These are phyloP conservation scores for Agrilus mali DNA, from an alignment of 2,888 invertebrate species.

Conservation along the genomic window DNA sequence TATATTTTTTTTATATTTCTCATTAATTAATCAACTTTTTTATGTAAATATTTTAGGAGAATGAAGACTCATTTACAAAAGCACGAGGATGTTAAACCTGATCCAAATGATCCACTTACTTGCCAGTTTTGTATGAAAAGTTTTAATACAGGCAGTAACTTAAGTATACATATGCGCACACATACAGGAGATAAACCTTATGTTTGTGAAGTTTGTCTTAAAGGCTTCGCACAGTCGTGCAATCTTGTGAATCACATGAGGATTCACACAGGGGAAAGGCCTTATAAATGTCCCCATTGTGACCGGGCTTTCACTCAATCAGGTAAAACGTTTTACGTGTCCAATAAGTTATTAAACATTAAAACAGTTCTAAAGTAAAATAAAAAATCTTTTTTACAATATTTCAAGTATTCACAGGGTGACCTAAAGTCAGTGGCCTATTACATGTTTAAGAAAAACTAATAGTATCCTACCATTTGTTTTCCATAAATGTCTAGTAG, in stretches of 20 bases:
- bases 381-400: no score
- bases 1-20: no score
- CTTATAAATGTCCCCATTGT: slow-evolving; percentile 33
- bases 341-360: no score
- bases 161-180: slow-evolving; percentile 30
- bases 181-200: slow-evolving; percentile 31
- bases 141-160: slow-evolving; percentile 29
- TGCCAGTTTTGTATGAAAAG: slow-evolving; percentile 25
- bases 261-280: slow-evolving; percentile 32
- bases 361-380: no score
- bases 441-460: no score
- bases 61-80: slow-evolving; percentile 36
- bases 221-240: slow-evolving; percentile 31
- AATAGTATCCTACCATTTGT: no score
- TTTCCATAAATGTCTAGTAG: no score
- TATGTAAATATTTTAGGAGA: slow-evolving; percentile 21
- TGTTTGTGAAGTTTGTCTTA: slow-evolving; percentile 29
- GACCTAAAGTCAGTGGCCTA: no score
- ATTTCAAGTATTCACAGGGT: no score
- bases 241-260: slow-evolving; percentile 32
- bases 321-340: slow-evolving; percentile 18
- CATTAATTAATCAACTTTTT: no score
- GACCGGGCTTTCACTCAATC: slow-evolving; percentile 33
- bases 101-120: slow-evolving; percentile 21
- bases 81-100: slow-evolving; percentile 24